Evolutionary conservation across 1,140 invertebrate genomes (phyloP).

Genomic region (Apis laboriosa): DNA sequence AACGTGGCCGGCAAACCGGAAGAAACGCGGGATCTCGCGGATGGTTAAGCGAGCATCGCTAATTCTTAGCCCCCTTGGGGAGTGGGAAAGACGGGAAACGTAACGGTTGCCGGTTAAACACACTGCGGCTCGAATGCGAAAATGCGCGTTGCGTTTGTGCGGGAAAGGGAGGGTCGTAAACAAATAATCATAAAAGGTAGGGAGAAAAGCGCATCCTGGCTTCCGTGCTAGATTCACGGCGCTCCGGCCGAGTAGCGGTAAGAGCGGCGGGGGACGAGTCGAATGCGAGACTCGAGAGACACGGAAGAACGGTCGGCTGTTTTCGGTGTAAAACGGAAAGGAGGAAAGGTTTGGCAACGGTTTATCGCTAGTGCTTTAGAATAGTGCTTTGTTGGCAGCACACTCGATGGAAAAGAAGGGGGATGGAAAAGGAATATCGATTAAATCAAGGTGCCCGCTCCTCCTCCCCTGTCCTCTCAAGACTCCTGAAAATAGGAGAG

Average conservation of each 20-base stretch:
- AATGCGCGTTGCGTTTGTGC: background rate
- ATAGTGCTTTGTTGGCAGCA: background rate
- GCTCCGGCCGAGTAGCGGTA: background rate
- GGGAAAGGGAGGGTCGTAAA: background rate
- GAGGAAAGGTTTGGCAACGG: conserved; percentile 25
- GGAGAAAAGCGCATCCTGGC: background rate
- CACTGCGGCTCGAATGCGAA: background rate
- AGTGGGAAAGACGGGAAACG: background rate
- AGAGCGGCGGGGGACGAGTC: background rate
- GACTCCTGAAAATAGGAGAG: too few species aligned
- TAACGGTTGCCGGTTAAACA: background rate
- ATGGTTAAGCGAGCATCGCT: conserved; percentile 38
- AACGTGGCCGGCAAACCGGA: background rate
- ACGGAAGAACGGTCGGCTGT: too few species aligned
- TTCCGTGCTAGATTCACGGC: conserved; percentile 30
- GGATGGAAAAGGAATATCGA: conserved; percentile 50
- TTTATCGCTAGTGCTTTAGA: conserved; percentile 62
- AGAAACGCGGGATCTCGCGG: background rate
- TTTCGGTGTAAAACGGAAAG: background rate
- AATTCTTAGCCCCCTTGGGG: conserved; percentile 15
- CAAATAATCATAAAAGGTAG: conserved; percentile 26
- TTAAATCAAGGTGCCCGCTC: conserved; percentile 61
- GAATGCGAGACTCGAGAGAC: background rate
- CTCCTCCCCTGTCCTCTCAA: too few species aligned
- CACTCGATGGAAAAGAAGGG: too few species aligned